A percentile compares a stretch with the other conserved stretches of the same genome.
Evolutionary conservation across 2,888 invertebrate species (phyloP).

Genomic region (Agrotis clavis): DNA sequence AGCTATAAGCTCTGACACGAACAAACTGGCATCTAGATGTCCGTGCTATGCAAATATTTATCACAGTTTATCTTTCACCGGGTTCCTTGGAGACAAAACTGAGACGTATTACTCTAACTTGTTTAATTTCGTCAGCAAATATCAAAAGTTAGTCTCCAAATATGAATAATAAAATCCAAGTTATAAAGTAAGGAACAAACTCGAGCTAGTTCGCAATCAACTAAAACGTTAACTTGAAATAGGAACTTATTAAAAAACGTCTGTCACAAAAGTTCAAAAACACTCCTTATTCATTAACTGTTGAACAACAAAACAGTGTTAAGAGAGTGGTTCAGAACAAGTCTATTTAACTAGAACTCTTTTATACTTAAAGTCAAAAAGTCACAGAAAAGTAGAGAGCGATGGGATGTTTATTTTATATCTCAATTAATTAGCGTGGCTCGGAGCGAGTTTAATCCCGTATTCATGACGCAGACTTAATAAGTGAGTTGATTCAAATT

Average conservation of each 20-base stretch:
- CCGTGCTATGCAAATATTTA: conserved; percentile 12
- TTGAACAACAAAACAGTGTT: conserved; percentile 58
- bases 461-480: conserved; percentile 72
- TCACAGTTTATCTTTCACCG: conserved; percentile 10
- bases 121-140: conserved; percentile 36
- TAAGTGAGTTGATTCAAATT: conserved; percentile 74
- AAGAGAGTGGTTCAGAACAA: conserved; percentile 47
- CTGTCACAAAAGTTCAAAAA: conserved; percentile 52
- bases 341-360: conserved; percentile 53
- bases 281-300: conserved; percentile 56
- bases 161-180: conserved; percentile 46
- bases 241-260: conserved; percentile 45
- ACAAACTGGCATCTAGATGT: conserved; percentile 5
- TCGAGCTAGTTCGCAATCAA: conserved; percentile 48
- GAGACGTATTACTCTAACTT: conserved; percentile 38
- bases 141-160: conserved; percentile 42
- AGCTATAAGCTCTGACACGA: neutral
- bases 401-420: conserved; percentile 67
- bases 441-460: conserved; percentile 63
- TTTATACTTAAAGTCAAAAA: conserved; percentile 62
- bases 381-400: conserved; percentile 44
- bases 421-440: conserved; percentile 71
- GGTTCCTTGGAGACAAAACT: conserved; percentile 37
- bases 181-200: conserved; percentile 33
- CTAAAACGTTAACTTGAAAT: conserved; percentile 37